Evolutionary conservation across 2,888 invertebrate genomes (phyloP).

Genomic region (Teleiodes luculella): DNA sequence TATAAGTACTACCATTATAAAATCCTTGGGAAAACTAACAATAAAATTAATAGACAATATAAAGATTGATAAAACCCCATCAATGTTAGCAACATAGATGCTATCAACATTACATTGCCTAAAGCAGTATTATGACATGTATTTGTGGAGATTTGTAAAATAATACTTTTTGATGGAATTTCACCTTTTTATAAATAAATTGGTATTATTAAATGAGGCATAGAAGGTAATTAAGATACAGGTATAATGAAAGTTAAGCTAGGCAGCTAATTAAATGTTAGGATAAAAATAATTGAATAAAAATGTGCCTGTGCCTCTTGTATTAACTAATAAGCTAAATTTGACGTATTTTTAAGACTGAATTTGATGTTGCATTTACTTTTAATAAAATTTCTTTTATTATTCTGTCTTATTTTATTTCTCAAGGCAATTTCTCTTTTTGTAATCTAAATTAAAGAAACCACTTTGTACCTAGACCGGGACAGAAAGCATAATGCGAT

Average conservation of each 20-base stretch:
- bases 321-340: conserved; percentile 50
- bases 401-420: conserved; percentile 19
- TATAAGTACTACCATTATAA: no score
- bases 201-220: not conserved
- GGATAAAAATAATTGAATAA: conserved; percentile 20
- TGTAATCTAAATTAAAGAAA: no score
- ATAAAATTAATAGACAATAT: no score
- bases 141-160: no score
- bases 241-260: conserved; percentile 4
- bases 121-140: no score
- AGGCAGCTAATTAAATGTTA: not conserved
- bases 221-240: conserved; percentile 1
- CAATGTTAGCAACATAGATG: no score
- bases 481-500: no score
- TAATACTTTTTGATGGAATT: not conserved
- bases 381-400: conserved; percentile 60
- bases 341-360: conserved; percentile 73
- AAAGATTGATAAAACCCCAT: no score
- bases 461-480: no score
- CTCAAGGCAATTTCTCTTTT: no score
- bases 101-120: no score
- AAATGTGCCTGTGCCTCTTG: conserved; percentile 72
- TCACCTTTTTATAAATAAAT: not conserved
- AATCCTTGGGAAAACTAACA: no score
- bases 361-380: conserved; percentile 66